Conservation (phyloP, 1,140 invertebrate species). For the Steinernema feltiae region DNA sequence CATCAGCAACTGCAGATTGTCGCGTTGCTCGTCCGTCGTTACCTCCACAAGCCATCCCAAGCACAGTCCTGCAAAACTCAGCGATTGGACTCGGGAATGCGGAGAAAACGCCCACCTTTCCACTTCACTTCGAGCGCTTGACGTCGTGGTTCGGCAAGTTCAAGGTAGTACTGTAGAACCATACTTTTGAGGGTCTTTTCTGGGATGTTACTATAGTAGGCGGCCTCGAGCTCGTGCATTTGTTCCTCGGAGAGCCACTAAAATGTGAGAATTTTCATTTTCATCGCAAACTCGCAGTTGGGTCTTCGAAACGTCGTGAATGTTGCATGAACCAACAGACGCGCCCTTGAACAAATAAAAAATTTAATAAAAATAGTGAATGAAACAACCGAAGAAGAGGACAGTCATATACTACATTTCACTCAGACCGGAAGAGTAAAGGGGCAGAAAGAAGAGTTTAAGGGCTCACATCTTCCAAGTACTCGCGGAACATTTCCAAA, state of each 20-base stretch:
- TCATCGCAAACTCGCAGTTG: too few species aligned
- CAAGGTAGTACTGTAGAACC: background rate
- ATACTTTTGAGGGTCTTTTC: background rate
- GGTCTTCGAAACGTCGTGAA: too few species aligned
- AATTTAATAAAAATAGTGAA: background rate
- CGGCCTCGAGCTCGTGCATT: background rate
- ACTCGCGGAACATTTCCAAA: background rate
- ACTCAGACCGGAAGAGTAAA: background rate
- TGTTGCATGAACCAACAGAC: too few species aligned
- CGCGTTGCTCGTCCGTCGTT: background rate
- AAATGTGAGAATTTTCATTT: background rate
- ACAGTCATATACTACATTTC: background rate
- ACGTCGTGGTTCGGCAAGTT: background rate
- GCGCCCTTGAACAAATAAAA: too few species aligned
- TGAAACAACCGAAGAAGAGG: background rate
- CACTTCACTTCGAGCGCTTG: conserved; percentile 2
- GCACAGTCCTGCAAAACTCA: background rate
- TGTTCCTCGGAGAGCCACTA: conserved; percentile 8
- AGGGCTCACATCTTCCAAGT: conserved; percentile 8
- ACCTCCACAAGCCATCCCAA: background rate
- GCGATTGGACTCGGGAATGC: background rate
- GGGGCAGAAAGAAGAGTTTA: background rate
- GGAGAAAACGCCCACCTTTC: background rate
- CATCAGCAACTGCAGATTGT: conserved; percentile 1
- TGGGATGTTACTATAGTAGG: background rate